Evolutionary conservation across 2,888 invertebrate species (phyloP), one percentile per base, ranked within the genome.

Genomic region (Mythimna impura): DNA sequence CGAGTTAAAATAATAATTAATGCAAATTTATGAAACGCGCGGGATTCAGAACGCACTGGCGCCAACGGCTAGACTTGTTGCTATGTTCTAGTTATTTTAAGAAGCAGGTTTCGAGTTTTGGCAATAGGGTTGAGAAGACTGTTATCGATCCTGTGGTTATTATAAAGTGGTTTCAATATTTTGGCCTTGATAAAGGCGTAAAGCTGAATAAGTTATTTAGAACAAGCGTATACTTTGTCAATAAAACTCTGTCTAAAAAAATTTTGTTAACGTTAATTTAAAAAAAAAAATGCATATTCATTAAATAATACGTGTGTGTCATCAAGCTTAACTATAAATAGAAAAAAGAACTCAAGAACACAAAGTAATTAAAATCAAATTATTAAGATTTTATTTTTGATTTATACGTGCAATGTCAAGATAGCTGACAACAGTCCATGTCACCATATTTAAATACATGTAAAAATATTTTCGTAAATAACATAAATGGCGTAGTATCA

Each of bases 1-100:
- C 92, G 88, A 86, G 86, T 89, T 89, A 88, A 89, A 89, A 88
- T 91, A 91, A 92, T 93, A 91, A 92, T 93, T 90, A 92, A 93
- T 93, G 92, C 90, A 91, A 93, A 93, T 93, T 91, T 91, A 91
- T 90, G 86, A 81, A 89, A 87, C 83, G 70, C 79, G 82, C 82
- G 85, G 87, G 86, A 85, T 89, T 88, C 78, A 47, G 83, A 86
- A 85, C 87, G 85, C 84, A 86, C 73, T 17, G 72, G 75, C 74
- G 78, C 76, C 73, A 77, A 34, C 71, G 62, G 64, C 77, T 84
- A 83, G 83, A 86, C 85, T 88, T 87, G 87, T 88, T 89, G 87
- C 87, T 85, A 78, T 75, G 82, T 77, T 85, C 79, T 85, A 83
- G 72, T 81, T 80, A 87, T 80, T 80, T 80, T 72, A 76, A 73